These are phyloP conservation scores for Littorina saxatilis DNA, from an alignment of 1,140 invertebrate genomes.

Conservation along the genomic window DNA sequence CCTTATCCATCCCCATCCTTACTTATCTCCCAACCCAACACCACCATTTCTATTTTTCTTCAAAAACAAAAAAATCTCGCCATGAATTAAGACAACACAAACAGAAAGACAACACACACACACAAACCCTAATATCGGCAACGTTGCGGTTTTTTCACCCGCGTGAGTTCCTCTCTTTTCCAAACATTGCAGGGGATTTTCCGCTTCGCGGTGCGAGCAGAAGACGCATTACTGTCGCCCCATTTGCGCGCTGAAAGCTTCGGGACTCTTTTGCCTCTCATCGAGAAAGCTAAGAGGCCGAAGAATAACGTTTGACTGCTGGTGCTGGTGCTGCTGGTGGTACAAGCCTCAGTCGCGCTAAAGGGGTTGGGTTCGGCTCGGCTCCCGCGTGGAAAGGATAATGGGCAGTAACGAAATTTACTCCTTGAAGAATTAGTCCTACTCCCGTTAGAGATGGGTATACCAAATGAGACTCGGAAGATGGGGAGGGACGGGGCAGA, in stretches of 20 bases:
- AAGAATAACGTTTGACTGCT: background rate
- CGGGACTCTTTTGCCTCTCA: background rate
- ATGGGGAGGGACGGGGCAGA: no score
- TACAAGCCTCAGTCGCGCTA: no score
- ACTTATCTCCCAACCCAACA: no score
- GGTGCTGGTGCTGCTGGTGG: no score
- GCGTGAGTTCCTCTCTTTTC: constrained; percentile 23
- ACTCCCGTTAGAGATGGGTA: background rate
- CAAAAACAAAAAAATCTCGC: no score
- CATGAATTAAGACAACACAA: no score
- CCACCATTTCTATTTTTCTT: no score
- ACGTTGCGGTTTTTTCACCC: constrained; percentile 9
- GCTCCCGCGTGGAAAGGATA: constrained; percentile 17
- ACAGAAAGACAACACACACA: no score
- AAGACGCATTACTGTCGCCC: constrained; percentile 19
- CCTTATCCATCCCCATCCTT: no score
- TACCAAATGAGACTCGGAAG: background rate
- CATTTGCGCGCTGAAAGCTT: constrained; percentile 9
- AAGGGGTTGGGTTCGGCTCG: no score
- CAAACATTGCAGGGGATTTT: constrained; percentile 15
- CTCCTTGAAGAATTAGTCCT: background rate
- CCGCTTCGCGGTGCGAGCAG: background rate
- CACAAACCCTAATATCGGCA: no score
- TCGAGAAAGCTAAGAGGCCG: background rate
- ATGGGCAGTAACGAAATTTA: constrained; percentile 18